Percentiles rank a stretch among this genome's conserved stretches.
Evolutionary conservation across 2,797 vertebrate genomes (phyloP).

Genomic region (Catamblyrhynchus diadema): DNA sequence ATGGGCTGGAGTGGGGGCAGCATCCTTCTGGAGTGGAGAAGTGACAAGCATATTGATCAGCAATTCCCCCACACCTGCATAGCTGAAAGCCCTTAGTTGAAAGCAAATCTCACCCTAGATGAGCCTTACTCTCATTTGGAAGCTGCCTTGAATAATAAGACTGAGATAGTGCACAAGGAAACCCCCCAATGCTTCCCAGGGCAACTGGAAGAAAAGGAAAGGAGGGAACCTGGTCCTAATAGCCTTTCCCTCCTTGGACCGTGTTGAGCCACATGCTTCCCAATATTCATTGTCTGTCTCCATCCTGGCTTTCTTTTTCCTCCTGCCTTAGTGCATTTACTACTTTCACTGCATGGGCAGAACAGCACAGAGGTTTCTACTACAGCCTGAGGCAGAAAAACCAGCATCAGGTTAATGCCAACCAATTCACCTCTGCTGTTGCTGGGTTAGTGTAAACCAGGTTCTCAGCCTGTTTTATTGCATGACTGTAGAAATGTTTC

Average conservation of each 20-base stretch:
- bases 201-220: not conserved
- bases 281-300: not conserved
- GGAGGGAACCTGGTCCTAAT: not conserved
- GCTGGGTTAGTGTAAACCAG: not conserved
- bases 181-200: not conserved
- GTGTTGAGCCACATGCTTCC: accelerated
- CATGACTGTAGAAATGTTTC: not conserved
- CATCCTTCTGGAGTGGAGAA: not conserved
- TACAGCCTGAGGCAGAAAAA: not conserved
- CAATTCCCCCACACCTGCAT: not conserved
- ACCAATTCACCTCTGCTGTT: not conserved
- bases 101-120: not conserved
- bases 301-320: not conserved
- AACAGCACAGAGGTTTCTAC: not conserved
- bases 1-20: not conserved
- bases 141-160: not conserved
- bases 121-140: not conserved
- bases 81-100: not conserved
- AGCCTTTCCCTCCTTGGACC: not conserved
- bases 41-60: not conserved
- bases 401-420: not conserved
- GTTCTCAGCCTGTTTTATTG: not conserved
- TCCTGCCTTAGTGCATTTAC: not conserved
- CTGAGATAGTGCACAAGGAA: not conserved
- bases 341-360: not conserved